phyloP scores from a whole-genome alignment of 2,888 invertebrate species.

The Drosophila kuntzei region DNA sequence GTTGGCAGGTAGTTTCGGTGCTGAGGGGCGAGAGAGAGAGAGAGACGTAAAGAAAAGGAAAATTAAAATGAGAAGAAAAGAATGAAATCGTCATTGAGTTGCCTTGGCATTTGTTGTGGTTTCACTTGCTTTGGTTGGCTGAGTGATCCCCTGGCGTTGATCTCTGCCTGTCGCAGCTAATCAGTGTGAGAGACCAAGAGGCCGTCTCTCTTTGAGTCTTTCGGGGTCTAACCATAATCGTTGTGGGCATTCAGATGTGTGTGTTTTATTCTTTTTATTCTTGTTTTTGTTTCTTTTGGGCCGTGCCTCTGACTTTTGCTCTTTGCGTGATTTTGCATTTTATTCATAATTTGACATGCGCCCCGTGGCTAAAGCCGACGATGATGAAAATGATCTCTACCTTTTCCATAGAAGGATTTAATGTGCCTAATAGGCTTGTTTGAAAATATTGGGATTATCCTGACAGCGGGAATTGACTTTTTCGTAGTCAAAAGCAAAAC shows the following conservation, averaged over 20 bases:
- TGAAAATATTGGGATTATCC: slow-evolving; percentile 82
- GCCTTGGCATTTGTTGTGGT: slow-evolving; percentile 51
- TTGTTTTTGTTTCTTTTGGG: slow-evolving; percentile 34
- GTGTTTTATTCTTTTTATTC: slow-evolving; percentile 3
- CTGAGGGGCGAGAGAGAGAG: slow-evolving; percentile 84
- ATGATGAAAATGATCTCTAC: slow-evolving; percentile 81
- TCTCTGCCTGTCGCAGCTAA: slow-evolving; percentile 83
- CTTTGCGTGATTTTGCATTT: slow-evolving; percentile 79
- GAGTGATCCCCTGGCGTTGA: slow-evolving; percentile 78
- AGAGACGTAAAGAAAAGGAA: slow-evolving; percentile 6
- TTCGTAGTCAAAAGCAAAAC: slow-evolving; percentile 41
- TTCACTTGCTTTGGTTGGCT: slow-evolving; percentile 53
- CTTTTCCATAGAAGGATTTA: slow-evolving; percentile 78
- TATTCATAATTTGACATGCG: slow-evolving; percentile 83
- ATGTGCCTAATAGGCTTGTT: slow-evolving; percentile 82
- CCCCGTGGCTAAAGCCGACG: slow-evolving; percentile 82
- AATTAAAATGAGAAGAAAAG: slow-evolving; percentile 23
- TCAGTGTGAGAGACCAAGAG: slow-evolving; percentile 75
- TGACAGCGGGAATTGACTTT: slow-evolving; percentile 74
- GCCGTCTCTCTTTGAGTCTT: slow-evolving; percentile 14
- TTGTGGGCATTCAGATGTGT: slow-evolving; percentile 46
- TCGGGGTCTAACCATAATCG: slow-evolving; percentile 38
- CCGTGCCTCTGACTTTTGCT: slow-evolving; percentile 71
- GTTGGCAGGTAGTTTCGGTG: slow-evolving; percentile 88
- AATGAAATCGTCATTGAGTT: slow-evolving; percentile 53